phyloP scores from a whole-genome alignment of 2,113 vertebrate species.

The Psettodes erumei region DNA sequence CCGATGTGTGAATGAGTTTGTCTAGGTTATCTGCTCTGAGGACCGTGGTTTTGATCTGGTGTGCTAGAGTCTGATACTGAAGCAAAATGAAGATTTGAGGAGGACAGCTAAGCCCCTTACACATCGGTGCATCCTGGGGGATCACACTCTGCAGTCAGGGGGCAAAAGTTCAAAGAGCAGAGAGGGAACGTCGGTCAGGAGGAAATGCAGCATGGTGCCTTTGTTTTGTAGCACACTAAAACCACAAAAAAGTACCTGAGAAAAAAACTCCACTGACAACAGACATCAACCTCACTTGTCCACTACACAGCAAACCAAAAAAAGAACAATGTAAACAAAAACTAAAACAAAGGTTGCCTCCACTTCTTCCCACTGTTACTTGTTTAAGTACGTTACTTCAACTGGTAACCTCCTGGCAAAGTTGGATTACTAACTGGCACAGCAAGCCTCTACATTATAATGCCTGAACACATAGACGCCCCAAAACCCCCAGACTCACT shows the following conservation, averaged over 20 bases:
- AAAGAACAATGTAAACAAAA: background rate
- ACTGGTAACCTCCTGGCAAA: background rate
- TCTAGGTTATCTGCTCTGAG: constrained; percentile 76
- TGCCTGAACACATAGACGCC: too few species aligned
- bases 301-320: background rate
- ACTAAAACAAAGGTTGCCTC: too few species aligned
- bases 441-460: too few species aligned
- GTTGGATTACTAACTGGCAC: background rate
- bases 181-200: constrained; percentile 23
- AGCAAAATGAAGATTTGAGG: constrained; percentile 77
- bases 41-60: constrained; percentile 80
- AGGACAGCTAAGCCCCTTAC: background rate
- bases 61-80: constrained; percentile 75
- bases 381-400: constrained; percentile 13
- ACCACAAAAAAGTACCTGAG: background rate
- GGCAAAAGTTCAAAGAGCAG: constrained; percentile 44
- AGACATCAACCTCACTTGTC: background rate
- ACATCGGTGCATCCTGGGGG: constrained; percentile 29
- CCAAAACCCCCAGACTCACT: background rate
- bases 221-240: background rate
- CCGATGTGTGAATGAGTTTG: constrained; percentile 22
- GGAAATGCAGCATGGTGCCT: background rate
- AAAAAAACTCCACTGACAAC: background rate
- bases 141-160: constrained; percentile 61
- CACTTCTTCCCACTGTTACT: background rate